Conservation (phyloP, 2,797 vertebrate species). For the Takifugu rubripes region DNA sequence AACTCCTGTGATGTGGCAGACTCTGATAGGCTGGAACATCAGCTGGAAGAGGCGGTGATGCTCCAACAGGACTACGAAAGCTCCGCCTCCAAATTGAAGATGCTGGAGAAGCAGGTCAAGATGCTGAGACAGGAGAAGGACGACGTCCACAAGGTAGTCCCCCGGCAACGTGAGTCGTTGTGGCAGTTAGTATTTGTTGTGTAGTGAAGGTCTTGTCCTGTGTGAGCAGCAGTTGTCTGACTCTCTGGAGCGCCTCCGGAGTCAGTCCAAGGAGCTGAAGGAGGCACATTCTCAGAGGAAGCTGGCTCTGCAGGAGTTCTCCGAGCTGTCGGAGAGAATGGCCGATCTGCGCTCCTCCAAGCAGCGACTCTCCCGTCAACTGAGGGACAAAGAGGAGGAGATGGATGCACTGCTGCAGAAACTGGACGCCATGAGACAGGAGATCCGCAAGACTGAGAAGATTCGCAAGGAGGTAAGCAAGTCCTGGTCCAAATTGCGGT, state of each 20-base stretch:
- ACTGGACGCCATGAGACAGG: conserved; percentile 85
- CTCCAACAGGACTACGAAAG: conserved; percentile 89
- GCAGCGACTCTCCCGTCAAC: conserved; percentile 87
- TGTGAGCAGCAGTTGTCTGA: conserved; percentile 86
- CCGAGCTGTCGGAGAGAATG: conserved; percentile 88
- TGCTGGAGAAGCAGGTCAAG: conserved; percentile 88
- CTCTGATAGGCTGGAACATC: conserved; percentile 86
- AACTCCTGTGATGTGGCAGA: conserved; percentile 66
- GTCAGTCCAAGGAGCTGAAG: conserved; percentile 89
- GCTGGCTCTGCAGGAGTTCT: conserved; percentile 90
- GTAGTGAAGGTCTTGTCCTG: not conserved
- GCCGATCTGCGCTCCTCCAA: conserved; percentile 88
- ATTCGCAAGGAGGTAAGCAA: conserved; percentile 81
- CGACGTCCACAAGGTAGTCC: conserved; percentile 85
- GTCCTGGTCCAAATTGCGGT: not conserved
- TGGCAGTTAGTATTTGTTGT: no score
- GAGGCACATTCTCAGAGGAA: conserved; percentile 92
- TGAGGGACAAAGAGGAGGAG: conserved; percentile 94
- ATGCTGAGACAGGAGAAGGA: conserved; percentile 87
- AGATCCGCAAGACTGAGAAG: conserved; percentile 87
- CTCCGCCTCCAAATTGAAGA: conserved; percentile 82
- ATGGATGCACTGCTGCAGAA: conserved; percentile 85
- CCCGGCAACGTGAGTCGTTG: not conserved
- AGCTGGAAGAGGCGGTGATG: conserved; percentile 85
- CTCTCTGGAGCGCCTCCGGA: conserved; percentile 86